Evolutionary conservation across 2,797 vertebrate species (phyloP), one percentile per base, ranked within the genome.

Genomic region (Denticeps clupeoides): DNA sequence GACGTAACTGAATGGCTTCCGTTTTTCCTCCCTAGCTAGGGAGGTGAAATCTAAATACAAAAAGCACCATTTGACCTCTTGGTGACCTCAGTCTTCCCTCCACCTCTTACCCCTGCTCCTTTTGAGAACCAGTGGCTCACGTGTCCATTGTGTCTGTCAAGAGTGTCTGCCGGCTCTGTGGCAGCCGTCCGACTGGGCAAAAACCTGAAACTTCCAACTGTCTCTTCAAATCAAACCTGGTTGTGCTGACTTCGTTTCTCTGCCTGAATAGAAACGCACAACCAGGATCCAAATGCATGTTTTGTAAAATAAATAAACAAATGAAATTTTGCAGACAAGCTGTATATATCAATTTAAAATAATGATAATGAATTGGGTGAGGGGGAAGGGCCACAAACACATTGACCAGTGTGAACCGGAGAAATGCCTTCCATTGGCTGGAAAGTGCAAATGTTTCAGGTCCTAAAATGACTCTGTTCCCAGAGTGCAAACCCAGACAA

Each of bases 131-230:
- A 43, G 33, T 37, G 53, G 47, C 54, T 62, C 62, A 49, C 37
- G 35, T 54, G 68, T 71, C 75, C 16, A 56, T n/a, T 47, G 78
- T 76, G 71, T 79, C 70, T 63, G 53, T 58, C 49, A 27, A 47
- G n/a, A n/a, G n/a, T n/a, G n/a, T n/a, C n/a, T n/a, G n/a, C n/a
- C n/a, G n/a, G 35, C 38, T 18, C 35, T 21, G 18, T 5, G 16
- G n/a, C n/a, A n/a, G n/a, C n/a, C n/a, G n/a, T n/a, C n/a, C n/a
- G n/a, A n/a, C n/a, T n/a, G n/a, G n/a, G n/a, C n/a, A n/a, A n/a
- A n/a, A n/a, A n/a, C n/a, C 26, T 40, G 41, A 10, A 49, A 51
- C 38, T 56, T 25, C 19, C 12, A 7, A 35, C 28, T 5, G 15
- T 32, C 25, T 4, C 35, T 10, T 19, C 1, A 21, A 25, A 49